phyloP scores from a whole-genome alignment of 2,888 invertebrate species.

The Idaea aversata region DNA sequence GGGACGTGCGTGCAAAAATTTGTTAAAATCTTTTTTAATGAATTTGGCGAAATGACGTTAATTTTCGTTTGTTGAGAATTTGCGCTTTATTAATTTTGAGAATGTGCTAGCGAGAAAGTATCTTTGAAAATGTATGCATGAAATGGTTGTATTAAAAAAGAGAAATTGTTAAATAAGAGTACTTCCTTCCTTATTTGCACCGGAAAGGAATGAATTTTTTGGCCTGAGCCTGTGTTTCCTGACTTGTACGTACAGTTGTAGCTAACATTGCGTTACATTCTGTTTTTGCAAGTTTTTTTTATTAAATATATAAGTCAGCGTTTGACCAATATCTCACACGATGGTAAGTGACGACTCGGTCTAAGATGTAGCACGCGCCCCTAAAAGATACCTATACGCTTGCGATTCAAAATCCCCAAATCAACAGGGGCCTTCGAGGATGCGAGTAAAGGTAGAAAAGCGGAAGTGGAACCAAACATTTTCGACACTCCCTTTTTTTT shows the following conservation, averaged over 20 bases:
- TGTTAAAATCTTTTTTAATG: background rate
- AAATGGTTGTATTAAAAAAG: background rate
- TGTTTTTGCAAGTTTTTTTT: too few species aligned
- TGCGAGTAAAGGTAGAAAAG: too few species aligned
- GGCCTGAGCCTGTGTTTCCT: background rate
- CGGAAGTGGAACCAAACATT: too few species aligned
- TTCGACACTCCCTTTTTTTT: too few species aligned
- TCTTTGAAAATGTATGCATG: background rate
- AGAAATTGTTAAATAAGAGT: background rate
- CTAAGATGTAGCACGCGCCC: too few species aligned
- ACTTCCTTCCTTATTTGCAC: background rate
- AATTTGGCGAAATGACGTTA: background rate
- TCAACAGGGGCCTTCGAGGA: too few species aligned
- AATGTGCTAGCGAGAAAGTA: background rate
- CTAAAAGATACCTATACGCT: too few species aligned
- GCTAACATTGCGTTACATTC: background rate
- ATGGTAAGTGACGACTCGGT: too few species aligned
- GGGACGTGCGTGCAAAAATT: background rate
- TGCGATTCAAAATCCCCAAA: too few species aligned
- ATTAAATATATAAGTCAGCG: too few species aligned
- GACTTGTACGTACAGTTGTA: background rate
- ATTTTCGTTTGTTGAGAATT: background rate
- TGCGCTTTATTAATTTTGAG: background rate
- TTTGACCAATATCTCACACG: too few species aligned
- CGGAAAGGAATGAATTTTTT: background rate